Evolutionary conservation across 2,113 vertebrate species (phyloP).

Genomic region (Scomber colias): DNA sequence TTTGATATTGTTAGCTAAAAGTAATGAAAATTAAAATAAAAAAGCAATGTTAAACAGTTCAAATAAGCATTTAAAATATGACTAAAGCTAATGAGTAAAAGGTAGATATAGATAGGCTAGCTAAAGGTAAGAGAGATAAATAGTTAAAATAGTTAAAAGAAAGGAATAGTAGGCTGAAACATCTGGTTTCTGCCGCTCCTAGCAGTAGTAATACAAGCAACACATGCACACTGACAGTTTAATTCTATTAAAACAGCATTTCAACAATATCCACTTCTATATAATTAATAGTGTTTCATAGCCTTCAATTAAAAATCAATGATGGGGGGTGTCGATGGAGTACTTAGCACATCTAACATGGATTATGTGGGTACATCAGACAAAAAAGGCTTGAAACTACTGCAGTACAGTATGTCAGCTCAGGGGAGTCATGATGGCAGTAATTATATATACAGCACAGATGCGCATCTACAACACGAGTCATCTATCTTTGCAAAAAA

Average conservation of each 20-base stretch:
- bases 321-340: too few relatives aligned
- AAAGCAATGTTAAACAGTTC: neutral
- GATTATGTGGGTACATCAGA: too few relatives aligned
- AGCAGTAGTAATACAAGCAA: too few relatives aligned
- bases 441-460: slow-evolving; percentile 38
- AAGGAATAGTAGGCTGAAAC: too few relatives aligned
- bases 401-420: slow-evolving; percentile 7
- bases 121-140: neutral
- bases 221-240: too few relatives aligned
- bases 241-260: too few relatives aligned
- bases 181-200: too few relatives aligned
- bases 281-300: neutral
- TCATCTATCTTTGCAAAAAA: slow-evolving; percentile 41
- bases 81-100: too few relatives aligned
- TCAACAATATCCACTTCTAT: too few relatives aligned
- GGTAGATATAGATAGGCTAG: neutral
- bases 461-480: slow-evolving; percentile 22
- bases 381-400: neutral
- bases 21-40: too few relatives aligned
- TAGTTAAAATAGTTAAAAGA: too few relatives aligned
- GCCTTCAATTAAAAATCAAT: too few relatives aligned
- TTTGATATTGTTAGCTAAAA: neutral
- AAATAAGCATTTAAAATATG: neutral
- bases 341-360: neutral
- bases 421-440: slow-evolving; percentile 6